These are phyloP conservation scores for Congeria kusceri DNA, from an alignment of 2,888 invertebrate species.

Conservation along the genomic window DNA sequence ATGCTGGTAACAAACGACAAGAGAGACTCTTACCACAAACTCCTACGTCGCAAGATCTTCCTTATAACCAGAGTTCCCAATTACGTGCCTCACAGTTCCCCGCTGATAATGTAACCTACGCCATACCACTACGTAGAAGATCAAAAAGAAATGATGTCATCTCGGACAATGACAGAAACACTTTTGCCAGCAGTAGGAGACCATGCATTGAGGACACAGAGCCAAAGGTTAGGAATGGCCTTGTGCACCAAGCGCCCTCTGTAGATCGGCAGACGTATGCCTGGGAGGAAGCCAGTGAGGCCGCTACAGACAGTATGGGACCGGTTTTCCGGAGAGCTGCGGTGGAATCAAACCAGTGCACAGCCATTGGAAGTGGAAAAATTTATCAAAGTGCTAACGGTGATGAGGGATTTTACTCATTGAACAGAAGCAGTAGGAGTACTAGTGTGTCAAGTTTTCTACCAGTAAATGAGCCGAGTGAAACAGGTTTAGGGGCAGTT, in stretches of 20 bases:
- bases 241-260: slow-evolving; percentile 9
- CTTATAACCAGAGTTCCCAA: background rate
- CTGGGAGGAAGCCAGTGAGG: slow-evolving; percentile 38
- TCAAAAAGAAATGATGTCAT: background rate
- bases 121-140: background rate
- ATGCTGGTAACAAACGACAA: background rate
- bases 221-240: background rate
- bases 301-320: slow-evolving; percentile 38
- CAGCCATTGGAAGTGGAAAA: slow-evolving; percentile 54
- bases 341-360: slow-evolving; percentile 31
- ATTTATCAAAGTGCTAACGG: slow-evolving; percentile 60
- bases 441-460: slow-evolving; percentile 61
- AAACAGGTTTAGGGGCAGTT: slow-evolving; percentile 1
- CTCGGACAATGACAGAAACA: slow-evolving; percentile 5
- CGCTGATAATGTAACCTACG: background rate
- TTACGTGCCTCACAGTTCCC: background rate
- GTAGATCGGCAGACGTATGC: slow-evolving; percentile 8
- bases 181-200: too few species aligned
- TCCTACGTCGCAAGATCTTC: slow-evolving; percentile 30
- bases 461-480: slow-evolving; percentile 41
- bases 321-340: slow-evolving; percentile 41
- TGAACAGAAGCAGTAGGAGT: slow-evolving; percentile 59
- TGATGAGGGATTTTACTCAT: slow-evolving; percentile 62
- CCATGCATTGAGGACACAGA: too few species aligned
- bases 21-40: slow-evolving; percentile 23